A percentile compares a stretch with the other conserved stretches of the same genome.
These are phyloP conservation scores for Drosophila kohkoa DNA, from an alignment of 1,140 invertebrate genomes.

Conservation along the genomic window DNA sequence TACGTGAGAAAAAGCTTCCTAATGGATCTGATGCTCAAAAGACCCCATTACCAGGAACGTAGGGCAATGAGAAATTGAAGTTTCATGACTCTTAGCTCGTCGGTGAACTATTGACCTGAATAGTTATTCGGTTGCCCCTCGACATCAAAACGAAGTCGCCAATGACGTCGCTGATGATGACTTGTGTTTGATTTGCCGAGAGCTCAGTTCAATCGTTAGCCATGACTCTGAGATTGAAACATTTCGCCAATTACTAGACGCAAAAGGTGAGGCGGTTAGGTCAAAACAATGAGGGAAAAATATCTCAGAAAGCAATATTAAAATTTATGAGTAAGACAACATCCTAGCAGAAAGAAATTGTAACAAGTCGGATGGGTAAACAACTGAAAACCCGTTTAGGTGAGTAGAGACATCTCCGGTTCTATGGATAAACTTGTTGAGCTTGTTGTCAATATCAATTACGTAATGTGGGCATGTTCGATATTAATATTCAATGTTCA, in stretches of 20 bases:
- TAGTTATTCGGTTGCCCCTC: constrained; percentile 58
- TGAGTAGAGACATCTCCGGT: neutral
- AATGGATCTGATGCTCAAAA: neutral
- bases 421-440: constrained; percentile 55
- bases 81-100: constrained; percentile 57
- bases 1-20: neutral
- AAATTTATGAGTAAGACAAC: constrained; percentile 35
- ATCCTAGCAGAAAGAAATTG: constrained; percentile 7
- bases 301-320: constrained; percentile 3
- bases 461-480: constrained; percentile 64
- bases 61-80: constrained; percentile 55
- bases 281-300: constrained; percentile 51
- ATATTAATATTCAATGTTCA: constrained; percentile 64
- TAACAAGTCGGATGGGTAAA: constrained; percentile 37
- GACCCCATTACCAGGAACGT: constrained; percentile 2
- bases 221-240: constrained; percentile 64
- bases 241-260: constrained; percentile 68
- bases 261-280: constrained; percentile 51
- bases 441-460: constrained; percentile 66
- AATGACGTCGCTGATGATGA: constrained; percentile 67
- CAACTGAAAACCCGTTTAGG: constrained; percentile 31
- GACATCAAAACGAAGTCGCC: constrained; percentile 55
- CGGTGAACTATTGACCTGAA: constrained; percentile 76
- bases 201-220: neutral
- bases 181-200: constrained; percentile 66